Conservation (phyloP, 2,113 vertebrate species). For the cattle (Bos taurus) region ARS-UCD2.0 NC_037357.1:99292001-99292500, state of each 20-base stretch:
- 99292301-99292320: slow-evolving; percentile 21
- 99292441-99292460: slow-evolving; percentile 44
- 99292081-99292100: not conserved
- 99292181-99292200: not conserved
- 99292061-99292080: not conserved
- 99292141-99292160: not conserved
- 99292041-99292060: not conserved
- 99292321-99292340: not conserved
- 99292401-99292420: slow-evolving; percentile 50
- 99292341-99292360: slow-evolving; percentile 40
- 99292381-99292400: slow-evolving; percentile 38
- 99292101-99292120: not conserved
- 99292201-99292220: slow-evolving; percentile 28
- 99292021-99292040: not conserved
- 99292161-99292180: slow-evolving; percentile 30
- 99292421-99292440: slow-evolving; percentile 52
- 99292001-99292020: not conserved
- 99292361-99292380: slow-evolving; percentile 28
- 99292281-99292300: slow-evolving; percentile 35
- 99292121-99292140: slow-evolving; percentile 21
- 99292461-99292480: slow-evolving; percentile 67
- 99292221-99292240: not conserved
- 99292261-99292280: slow-evolving; percentile 34
- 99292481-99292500: slow-evolving; percentile 60
- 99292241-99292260: not conserved